Evolutionary conservation across 2,797 vertebrate genomes (phyloP).

Genomic region (Pitangus sulphuratus): DNA sequence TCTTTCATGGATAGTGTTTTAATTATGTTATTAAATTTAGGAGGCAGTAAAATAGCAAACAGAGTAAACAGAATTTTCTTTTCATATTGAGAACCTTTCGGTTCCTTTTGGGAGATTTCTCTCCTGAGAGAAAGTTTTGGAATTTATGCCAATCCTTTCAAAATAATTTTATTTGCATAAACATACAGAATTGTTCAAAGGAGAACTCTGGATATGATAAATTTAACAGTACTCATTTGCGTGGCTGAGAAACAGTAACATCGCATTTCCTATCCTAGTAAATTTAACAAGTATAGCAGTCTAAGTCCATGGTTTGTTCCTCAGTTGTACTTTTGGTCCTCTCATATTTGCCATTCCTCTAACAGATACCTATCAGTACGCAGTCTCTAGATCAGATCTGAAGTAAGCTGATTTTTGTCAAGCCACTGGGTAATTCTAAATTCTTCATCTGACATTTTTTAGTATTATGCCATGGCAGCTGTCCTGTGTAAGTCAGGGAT

Average conservation of each 20-base stretch:
- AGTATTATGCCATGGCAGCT: slow-evolving; percentile 12
- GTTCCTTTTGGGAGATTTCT: neutral
- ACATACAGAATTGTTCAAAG: neutral
- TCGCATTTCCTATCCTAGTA: neutral
- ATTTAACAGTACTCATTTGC: neutral
- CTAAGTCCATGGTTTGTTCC: neutral
- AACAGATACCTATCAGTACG: neutral
- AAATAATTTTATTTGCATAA: neutral
- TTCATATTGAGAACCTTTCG: neutral
- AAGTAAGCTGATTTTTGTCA: slow-evolving; percentile 69
- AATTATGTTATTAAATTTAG: neutral
- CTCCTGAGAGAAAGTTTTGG: neutral
- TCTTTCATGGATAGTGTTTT: neutral
- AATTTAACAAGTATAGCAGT: neutral
- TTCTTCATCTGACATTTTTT: slow-evolving; percentile 46
- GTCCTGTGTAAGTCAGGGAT: slow-evolving; percentile 36
- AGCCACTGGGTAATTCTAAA: slow-evolving; percentile 51
- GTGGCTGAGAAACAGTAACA: neutral
- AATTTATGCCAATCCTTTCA: neutral
- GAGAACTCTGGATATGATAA: neutral
- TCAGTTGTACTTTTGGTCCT: neutral
- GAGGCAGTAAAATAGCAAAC: neutral
- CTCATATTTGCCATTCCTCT: slow-evolving; percentile 22
- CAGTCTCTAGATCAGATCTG: slow-evolving; percentile 60
- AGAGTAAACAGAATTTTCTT: neutral